Evolutionary conservation across 2,888 invertebrate genomes (phyloP).

Genomic region (Linnaemya vulpina): DNA sequence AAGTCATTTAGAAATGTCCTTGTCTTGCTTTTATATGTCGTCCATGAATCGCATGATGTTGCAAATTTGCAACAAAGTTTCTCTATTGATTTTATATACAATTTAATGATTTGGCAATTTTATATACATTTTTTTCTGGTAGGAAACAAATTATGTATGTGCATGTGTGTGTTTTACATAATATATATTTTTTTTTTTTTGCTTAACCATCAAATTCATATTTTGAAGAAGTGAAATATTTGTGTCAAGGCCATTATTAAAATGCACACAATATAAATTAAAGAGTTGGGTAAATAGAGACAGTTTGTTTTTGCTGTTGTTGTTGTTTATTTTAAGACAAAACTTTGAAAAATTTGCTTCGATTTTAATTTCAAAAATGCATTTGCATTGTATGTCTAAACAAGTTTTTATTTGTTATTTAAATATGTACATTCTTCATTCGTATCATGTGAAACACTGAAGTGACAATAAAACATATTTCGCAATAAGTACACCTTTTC

Average conservation of each 20-base stretch:
- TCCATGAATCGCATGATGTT: conserved; percentile 18
- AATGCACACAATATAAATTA: conserved; percentile 2
- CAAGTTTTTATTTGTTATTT: conserved; percentile 9
- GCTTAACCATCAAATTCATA: background rate
- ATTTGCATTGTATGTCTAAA: background rate
- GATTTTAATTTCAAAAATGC: background rate
- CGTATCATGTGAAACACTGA: background rate
- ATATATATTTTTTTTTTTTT: too few relatives aligned
- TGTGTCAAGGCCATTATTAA: conserved; percentile 52
- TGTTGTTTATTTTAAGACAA: background rate
- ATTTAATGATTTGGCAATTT: conserved; percentile 30
- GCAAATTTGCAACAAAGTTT: conserved; percentile 33
- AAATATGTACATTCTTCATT: too few relatives aligned
- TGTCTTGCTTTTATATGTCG: background rate
- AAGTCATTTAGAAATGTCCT: background rate
- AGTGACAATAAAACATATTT: background rate
- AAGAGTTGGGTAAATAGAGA: background rate
- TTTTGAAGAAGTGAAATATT: conserved; percentile 21
- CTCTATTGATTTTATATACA: conserved; percentile 6
- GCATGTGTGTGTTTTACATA: too few relatives aligned
- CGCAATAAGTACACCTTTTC: background rate
- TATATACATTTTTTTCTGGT: background rate
- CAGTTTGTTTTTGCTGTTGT: background rate
- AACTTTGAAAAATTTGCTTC: background rate
- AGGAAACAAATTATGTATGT: too few relatives aligned